Evolutionary conservation across 2,888 invertebrate species (phyloP).

Genomic region (Nephrotoma appendiculata): DNA sequence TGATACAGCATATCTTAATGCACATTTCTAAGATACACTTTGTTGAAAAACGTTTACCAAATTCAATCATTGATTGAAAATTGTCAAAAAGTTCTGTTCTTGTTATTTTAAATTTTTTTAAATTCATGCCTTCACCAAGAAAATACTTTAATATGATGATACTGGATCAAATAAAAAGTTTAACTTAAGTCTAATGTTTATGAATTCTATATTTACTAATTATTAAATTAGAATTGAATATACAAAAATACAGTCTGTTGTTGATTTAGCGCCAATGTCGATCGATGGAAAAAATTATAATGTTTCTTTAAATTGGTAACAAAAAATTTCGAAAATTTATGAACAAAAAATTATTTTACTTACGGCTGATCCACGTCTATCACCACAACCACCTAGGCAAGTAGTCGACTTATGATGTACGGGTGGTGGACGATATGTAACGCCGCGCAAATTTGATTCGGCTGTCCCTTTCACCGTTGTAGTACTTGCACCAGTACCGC

Average conservation of each 20-base stretch:
- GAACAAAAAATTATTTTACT: slow-evolving; percentile 30
- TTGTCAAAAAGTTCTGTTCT: too few relatives aligned
- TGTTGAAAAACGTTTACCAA: too few relatives aligned
- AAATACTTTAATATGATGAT: too few relatives aligned
- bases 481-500: slow-evolving; percentile 19
- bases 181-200: too few relatives aligned
- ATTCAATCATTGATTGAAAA: too few relatives aligned
- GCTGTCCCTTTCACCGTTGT: slow-evolving; percentile 28
- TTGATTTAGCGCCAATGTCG: not conserved
- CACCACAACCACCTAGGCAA: slow-evolving; percentile 57
- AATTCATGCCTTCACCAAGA: too few relatives aligned
- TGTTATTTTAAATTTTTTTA: too few relatives aligned
- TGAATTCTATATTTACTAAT: too few relatives aligned
- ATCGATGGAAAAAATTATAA: not conserved
- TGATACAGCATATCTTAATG: too few relatives aligned
- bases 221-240: too few relatives aligned
- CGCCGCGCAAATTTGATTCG: slow-evolving; percentile 37
- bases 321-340: not conserved
- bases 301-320: not conserved
- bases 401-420: slow-evolving; percentile 39
- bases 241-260: not conserved
- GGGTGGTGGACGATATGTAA: slow-evolving; percentile 47
- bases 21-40: too few relatives aligned
- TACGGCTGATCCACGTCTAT: slow-evolving; percentile 62
- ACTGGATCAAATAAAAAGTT: too few relatives aligned